phyloP scores from a whole-genome alignment of 2,113 vertebrate species.

The Crotalus tigris region DNA sequence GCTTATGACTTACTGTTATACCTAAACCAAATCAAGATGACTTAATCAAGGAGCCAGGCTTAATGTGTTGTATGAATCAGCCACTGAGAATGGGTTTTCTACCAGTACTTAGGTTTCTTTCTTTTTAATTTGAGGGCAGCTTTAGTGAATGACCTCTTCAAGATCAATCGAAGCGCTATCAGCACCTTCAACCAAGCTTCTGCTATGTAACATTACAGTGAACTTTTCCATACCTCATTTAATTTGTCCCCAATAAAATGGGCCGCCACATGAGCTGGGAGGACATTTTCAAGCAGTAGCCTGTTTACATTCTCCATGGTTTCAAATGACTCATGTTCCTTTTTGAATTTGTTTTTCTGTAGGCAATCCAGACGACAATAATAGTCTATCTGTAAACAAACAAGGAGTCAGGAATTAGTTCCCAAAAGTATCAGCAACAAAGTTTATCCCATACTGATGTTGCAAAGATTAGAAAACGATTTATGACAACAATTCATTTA shows the following conservation, averaged over 20 bases:
- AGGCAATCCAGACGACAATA: slow-evolving; percentile 90
- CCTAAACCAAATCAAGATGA: not conserved
- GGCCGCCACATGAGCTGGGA: slow-evolving; percentile 90
- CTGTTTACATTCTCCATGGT: slow-evolving; percentile 97
- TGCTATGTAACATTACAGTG: not conserved
- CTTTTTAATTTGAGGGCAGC: not conserved
- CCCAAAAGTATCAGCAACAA: not conserved
- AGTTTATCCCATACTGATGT: not conserved
- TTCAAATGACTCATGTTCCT: slow-evolving; percentile 93
- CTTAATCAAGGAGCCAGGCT: not conserved
- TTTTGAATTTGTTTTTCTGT: slow-evolving; percentile 94
- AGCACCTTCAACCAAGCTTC: not conserved
- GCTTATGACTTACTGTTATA: not conserved
- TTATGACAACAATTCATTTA: not conserved
- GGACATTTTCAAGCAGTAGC: slow-evolving; percentile 93
- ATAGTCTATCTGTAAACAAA: slow-evolving; percentile 82
- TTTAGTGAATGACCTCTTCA: not conserved
- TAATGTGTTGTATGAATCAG: not conserved
- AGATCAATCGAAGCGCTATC: not conserved
- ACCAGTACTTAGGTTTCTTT: not conserved
- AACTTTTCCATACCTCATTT: slow-evolving; percentile 79
- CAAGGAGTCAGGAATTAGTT: not conserved
- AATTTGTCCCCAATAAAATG: slow-evolving; percentile 95
- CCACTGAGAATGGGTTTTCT: not conserved
- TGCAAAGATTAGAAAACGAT: not conserved